Conservation (phyloP, 2,888 invertebrate genomes). For the Drosophila anomalata region DNA sequence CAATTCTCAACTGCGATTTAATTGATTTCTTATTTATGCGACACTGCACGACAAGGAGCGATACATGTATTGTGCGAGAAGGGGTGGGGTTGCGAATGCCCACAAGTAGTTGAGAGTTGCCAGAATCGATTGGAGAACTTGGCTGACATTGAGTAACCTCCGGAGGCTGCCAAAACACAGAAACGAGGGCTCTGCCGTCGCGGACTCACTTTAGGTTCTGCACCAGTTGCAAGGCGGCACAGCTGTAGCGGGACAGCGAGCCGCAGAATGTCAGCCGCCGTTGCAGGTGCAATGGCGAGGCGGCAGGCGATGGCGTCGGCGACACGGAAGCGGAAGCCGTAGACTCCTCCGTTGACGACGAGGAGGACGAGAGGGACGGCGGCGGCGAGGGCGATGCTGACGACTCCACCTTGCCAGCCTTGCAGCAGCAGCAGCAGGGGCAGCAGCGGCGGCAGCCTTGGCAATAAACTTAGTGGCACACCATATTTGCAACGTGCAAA, state of each 20-base stretch:
- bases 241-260: constrained; percentile 78
- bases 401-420: constrained; percentile 72
- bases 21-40: constrained; percentile 65
- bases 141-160: constrained; percentile 57
- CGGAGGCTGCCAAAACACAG: constrained; percentile 49
- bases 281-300: constrained; percentile 62
- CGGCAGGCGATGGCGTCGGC: constrained; percentile 28
- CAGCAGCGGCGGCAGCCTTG: constrained; percentile 55
- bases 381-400: constrained; percentile 49
- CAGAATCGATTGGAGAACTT: constrained; percentile 38
- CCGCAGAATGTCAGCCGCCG: constrained; percentile 82
- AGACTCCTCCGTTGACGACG: constrained; percentile 31
- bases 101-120: constrained; percentile 42
- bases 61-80: neutral
- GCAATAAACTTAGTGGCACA: constrained; percentile 57
- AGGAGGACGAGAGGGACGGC: constrained; percentile 35
- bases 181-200: constrained; percentile 5
- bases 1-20: constrained; percentile 46
- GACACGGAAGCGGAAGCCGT: constrained; percentile 31
- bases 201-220: constrained; percentile 82
- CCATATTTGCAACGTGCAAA: constrained; percentile 55
- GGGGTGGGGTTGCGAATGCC: constrained; percentile 7
- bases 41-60: constrained; percentile 31
- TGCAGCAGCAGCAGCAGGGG: constrained; percentile 39
- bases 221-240: constrained; percentile 80